A percentile compares a stretch with the other conserved stretches of the same genome.
Evolutionary conservation across 2,797 vertebrate genomes (phyloP).

Genomic region (Microhierax caerulescens): DNA sequence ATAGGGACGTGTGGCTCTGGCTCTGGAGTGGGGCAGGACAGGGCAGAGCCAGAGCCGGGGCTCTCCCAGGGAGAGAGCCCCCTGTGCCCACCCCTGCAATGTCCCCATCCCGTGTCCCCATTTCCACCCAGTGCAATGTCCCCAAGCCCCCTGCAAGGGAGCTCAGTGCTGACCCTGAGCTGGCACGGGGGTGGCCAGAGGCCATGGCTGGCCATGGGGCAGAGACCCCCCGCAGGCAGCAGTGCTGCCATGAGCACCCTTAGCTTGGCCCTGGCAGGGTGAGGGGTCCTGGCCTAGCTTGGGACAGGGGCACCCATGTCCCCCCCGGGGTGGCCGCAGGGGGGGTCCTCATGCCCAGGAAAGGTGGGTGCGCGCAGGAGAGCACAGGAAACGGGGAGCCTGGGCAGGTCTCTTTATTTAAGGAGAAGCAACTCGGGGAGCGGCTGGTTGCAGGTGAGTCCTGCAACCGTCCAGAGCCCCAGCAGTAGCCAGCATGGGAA

Average conservation of each 20-base stretch:
- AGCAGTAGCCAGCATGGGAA: not conserved
- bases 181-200: not conserved
- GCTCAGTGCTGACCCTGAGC: not conserved
- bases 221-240: not conserved
- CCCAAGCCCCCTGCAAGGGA: rapidly evolving
- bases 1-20: rapidly evolving
- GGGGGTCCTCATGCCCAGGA: not conserved
- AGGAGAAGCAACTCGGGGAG: not conserved
- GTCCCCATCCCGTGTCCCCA: not conserved
- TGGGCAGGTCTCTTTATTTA: slow-evolving; percentile 34
- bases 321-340: not conserved
- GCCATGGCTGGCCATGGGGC: not conserved
- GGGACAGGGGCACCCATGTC: rapidly evolving
- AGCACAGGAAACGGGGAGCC: not conserved
- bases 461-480: not conserved
- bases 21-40: not conserved
- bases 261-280: rapidly evolving
- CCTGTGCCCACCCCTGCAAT: not conserved
- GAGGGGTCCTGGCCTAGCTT: not conserved
- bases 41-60: not conserved
- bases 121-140: not conserved
- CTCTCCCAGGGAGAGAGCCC: not conserved
- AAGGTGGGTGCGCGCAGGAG: rapidly evolving
- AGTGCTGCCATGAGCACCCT: rapidly evolving
- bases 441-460: not conserved